Conservation (phyloP, 2,797 vertebrate genomes). For the Sternotherus odoratus region DNA sequence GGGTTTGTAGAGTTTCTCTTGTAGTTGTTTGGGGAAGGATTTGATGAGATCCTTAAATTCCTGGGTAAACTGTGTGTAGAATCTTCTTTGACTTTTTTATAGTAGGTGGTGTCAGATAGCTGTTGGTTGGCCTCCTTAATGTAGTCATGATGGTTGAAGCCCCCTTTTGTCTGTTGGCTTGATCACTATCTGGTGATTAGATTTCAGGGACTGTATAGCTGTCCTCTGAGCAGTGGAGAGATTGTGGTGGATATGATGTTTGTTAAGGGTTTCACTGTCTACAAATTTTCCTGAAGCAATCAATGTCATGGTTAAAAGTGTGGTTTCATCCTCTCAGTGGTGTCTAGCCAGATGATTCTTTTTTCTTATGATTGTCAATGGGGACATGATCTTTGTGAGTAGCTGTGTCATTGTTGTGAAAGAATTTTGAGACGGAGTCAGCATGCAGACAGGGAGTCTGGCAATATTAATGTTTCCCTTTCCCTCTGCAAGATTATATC, state of each 20-base stretch:
- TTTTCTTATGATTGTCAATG: not conserved
- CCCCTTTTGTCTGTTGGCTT: not conserved
- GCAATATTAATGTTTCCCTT: not conserved
- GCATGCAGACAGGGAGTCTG: not conserved
- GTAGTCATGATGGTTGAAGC: not conserved
- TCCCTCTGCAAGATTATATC: constrained; percentile 37
- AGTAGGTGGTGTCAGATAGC: not conserved
- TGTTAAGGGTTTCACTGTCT: not conserved
- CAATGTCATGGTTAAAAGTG: not conserved
- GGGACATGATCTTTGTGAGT: not conserved
- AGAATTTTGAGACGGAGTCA: not conserved
- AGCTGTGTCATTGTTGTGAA: not conserved
- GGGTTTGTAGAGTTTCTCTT: not conserved
- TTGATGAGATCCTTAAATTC: not conserved
- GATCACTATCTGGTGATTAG: not conserved
- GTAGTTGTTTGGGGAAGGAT: not conserved
- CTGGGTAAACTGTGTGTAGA: not conserved
- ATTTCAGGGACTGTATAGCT: not conserved
- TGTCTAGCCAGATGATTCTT: not conserved
- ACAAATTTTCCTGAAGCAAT: not conserved
- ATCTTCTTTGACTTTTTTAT: not conserved
- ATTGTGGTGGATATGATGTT: not conserved
- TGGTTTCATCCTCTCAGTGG: not conserved
- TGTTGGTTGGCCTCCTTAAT: not conserved
- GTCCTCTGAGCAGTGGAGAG: not conserved